Base-by-base conservation (phyloP, 2,113 vertebrate genomes). In the Trichechus manatus region DNA sequence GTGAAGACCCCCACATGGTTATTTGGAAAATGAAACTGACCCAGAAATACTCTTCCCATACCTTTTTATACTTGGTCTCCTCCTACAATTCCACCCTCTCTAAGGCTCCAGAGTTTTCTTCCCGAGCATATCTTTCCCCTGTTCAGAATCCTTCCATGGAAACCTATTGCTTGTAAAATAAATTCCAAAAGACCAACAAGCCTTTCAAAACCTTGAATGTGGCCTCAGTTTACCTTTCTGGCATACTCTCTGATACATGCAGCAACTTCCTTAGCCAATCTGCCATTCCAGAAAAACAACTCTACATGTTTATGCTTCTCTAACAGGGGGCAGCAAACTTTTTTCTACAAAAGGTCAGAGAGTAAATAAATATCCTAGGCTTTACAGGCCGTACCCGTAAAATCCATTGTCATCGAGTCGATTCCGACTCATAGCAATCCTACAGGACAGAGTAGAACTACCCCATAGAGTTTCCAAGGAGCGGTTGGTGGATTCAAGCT, bases 361-460 rank as follows among this genome's bases (percentile, higher is more conserved):
- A 70, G n/a, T 25, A 91, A 97, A 78, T 25, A 87, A 97, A 78
- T 66, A 72, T 29, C 68, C 78, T 29, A 39, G 64, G 20, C 22
- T 85, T n/a, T 56, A 31, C 0, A 79, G 23, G 50, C 25, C 70
- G 36, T 20, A 25, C 61, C 63, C 74, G 31, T 66, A 84, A 78
- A 68, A 78, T 2, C 0, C 53, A 15, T 17, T 56, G 53, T 17
- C 53, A 17, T 3, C 15, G 53, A 56, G 53, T 56, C 15, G 53
- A 56, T 17, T 17, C 13, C 15, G 15, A 56, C 15, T 56, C 53
- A 56, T 17, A 17, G 15, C 13, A 3, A 56, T 56, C 53, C 10
- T 56, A 56, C 14, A 56, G 53, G 53, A 15, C 53, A 56, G 13
- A 56, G 14, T 15, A 15, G 53, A 56, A 56, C 53, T 17, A 4